These are phyloP conservation scores for Cyphomyrmex costatus DNA, from an alignment of 1,140 invertebrate genomes.

Conservation along the genomic window DNA sequence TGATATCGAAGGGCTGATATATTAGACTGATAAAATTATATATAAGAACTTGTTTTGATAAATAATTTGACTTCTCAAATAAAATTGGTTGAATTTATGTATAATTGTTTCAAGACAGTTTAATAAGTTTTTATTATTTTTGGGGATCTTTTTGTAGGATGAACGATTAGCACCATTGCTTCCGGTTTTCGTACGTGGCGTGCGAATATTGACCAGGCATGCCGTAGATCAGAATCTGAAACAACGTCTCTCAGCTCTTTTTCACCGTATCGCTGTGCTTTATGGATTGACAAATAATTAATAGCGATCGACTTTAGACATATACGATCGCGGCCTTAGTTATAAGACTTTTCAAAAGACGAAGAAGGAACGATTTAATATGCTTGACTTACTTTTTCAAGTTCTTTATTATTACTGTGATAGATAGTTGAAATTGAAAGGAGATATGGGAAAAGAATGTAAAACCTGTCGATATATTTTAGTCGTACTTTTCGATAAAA, in stretches of 20 bases:
- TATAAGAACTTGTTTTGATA: neutral
- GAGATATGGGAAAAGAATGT: neutral
- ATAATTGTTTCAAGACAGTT: neutral
- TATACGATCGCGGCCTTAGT: slow-evolving; percentile 36
- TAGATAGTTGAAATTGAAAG: neutral
- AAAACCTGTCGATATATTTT: neutral
- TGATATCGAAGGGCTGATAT: too few relatives aligned
- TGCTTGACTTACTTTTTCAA: slow-evolving; percentile 25
- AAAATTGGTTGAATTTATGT: slow-evolving; percentile 4
- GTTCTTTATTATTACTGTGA: slow-evolving; percentile 36
- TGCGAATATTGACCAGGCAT: slow-evolving; percentile 89
- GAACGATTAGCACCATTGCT: slow-evolving; percentile 88
- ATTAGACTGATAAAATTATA: slow-evolving; percentile 38
- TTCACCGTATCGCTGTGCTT: slow-evolving; percentile 88
- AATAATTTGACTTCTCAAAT: neutral
- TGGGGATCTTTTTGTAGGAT: slow-evolving; percentile 84
- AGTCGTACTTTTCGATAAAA: neutral
- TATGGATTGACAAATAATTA: slow-evolving; percentile 87
- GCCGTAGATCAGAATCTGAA: slow-evolving; percentile 88
- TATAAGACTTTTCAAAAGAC: slow-evolving; percentile 10
- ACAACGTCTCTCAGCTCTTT: slow-evolving; percentile 88
- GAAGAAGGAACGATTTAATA: slow-evolving; percentile 23
- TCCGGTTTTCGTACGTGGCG: slow-evolving; percentile 89
- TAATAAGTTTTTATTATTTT: neutral
- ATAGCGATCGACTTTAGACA: slow-evolving; percentile 12